A percentile compares a stretch with the other conserved stretches of the same genome.
These are phyloP conservation scores for Oryctolagus cuniculus DNA, from an alignment of 2,113 vertebrate species.

Conservation along the genomic window DNA sequence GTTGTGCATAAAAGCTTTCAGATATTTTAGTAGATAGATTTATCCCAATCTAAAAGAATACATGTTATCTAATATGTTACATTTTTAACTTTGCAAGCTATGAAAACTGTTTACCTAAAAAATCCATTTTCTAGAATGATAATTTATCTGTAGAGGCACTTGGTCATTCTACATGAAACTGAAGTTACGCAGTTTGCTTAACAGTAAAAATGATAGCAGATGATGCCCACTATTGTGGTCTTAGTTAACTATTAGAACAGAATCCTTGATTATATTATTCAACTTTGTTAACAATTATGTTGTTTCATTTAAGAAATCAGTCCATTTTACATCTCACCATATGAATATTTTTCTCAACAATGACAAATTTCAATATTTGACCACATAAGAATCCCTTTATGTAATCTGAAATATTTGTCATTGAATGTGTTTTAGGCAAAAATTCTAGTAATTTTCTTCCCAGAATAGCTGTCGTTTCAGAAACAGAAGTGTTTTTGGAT, in stretches of 20 bases:
- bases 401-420: neutral
- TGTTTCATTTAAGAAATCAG: neutral
- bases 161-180: neutral
- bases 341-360: neutral
- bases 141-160: neutral
- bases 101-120: neutral
- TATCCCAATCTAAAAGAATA: neutral
- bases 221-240: accelerated
- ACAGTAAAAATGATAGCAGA: accelerated
- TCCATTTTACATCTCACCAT: neutral
- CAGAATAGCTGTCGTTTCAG: neutral
- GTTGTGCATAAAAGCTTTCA: neutral
- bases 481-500: constrained; percentile 29
- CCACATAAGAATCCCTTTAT: neutral
- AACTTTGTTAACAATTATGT: neutral
- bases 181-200: neutral
- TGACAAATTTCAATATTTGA: neutral
- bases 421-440: neutral
- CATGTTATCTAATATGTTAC: neutral
- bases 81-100: neutral
- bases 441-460: neutral
- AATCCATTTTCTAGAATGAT: neutral
- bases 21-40: neutral
- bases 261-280: neutral
- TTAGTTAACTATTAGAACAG: accelerated